phyloP scores from a whole-genome alignment of 2,888 invertebrate species.

The Leptinotarsa tumamoca region DNA sequence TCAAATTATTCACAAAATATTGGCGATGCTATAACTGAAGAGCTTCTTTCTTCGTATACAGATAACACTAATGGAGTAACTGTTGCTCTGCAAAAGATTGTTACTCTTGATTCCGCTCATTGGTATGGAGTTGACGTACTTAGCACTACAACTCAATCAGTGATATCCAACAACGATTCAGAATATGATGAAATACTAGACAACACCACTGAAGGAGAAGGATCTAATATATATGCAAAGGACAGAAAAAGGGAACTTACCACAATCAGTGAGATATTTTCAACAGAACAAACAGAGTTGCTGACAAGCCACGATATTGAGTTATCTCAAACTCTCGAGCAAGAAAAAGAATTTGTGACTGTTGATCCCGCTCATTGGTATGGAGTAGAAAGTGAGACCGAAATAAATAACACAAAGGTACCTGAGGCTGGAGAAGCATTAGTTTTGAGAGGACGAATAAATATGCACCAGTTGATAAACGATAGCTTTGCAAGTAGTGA shows the following conservation, averaged over 20 bases:
- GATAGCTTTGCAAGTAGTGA: too few relatives aligned
- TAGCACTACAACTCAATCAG: not conserved
- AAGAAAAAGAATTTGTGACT: not conserved
- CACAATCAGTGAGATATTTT: not conserved
- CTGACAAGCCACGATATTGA: not conserved
- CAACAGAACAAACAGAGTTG: not conserved
- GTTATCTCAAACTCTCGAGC: not conserved
- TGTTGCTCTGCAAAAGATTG: not conserved
- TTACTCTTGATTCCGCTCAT: conserved; percentile 15
- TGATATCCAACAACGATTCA: not conserved
- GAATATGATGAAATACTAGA: not conserved
- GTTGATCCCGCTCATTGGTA: conserved; percentile 10
- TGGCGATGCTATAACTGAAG: not conserved
- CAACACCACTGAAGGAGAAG: not conserved
- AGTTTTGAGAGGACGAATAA: too few relatives aligned
- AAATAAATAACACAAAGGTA: too few relatives aligned
- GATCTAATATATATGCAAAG: not conserved
- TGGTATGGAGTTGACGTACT: not conserved
- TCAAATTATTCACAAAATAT: not conserved
- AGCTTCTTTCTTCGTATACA: not conserved
- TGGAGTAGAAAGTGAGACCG: not conserved
- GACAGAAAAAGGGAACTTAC: not conserved
- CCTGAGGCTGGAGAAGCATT: too few relatives aligned
- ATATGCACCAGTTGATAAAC: too few relatives aligned
- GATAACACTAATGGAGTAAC: not conserved